A percentile compares a stretch with the other conserved stretches of the same genome.
Conservation (phyloP, 1,140 invertebrate genomes). For the Episyrphus balteatus region DNA sequence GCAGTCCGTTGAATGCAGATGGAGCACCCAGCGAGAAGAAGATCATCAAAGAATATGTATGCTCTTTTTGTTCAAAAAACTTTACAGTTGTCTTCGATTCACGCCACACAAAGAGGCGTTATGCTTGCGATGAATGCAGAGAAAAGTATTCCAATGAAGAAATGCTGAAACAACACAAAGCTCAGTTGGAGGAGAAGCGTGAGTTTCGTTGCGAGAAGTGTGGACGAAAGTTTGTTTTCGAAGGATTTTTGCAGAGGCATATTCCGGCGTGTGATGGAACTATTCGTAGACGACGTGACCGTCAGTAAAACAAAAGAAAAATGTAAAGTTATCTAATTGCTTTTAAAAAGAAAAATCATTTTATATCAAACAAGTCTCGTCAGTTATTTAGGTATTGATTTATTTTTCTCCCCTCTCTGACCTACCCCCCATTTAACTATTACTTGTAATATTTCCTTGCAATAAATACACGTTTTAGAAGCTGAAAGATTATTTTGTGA, state of each 20-base stretch:
- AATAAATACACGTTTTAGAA: too few relatives aligned
- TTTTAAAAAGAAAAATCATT: neutral
- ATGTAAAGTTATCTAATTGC: too few relatives aligned
- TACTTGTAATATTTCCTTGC: too few relatives aligned
- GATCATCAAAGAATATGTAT: slow-evolving; percentile 31
- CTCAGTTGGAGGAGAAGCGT: slow-evolving; percentile 30
- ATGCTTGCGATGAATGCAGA: slow-evolving; percentile 31
- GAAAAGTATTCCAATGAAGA: slow-evolving; percentile 34
- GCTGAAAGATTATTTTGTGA: too few relatives aligned
- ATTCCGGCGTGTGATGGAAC: slow-evolving; percentile 32
- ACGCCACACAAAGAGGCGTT: slow-evolving; percentile 31
- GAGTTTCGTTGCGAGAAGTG: slow-evolving; percentile 31
- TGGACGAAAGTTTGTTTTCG: slow-evolving; percentile 33
- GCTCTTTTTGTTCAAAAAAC: slow-evolving; percentile 28
- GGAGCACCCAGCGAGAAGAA: slow-evolving; percentile 26
- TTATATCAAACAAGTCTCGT: neutral
- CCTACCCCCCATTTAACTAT: too few relatives aligned
- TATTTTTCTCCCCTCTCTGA: too few relatives aligned
- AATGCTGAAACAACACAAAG: slow-evolving; percentile 28
- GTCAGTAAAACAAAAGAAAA: slow-evolving; percentile 13
- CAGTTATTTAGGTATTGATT: too few relatives aligned
- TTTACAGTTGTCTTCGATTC: slow-evolving; percentile 33
- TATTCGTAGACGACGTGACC: slow-evolving; percentile 30
- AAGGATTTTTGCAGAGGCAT: slow-evolving; percentile 32
- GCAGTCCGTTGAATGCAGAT: slow-evolving; percentile 22